These are phyloP conservation scores for Fulmarus glacialis DNA, from an alignment of 2,113 vertebrate genomes.

Conservation along the genomic window DNA sequence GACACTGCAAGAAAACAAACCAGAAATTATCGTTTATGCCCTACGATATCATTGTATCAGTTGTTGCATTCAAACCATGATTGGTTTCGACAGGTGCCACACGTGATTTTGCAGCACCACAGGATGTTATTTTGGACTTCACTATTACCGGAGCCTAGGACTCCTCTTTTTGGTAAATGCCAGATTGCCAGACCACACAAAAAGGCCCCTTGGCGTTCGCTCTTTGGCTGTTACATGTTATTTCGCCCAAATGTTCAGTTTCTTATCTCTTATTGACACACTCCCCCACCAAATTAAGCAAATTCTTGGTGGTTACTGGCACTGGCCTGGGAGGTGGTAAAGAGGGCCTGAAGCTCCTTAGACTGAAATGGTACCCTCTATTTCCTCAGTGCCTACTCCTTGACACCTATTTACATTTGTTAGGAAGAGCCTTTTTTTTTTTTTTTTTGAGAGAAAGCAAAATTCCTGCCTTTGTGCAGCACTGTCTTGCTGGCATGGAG, in stretches of 20 bases:
- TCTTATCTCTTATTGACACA: background rate
- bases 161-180: background rate
- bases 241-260: background rate
- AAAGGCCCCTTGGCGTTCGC: too few relatives aligned
- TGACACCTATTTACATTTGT: background rate
- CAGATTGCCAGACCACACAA: background rate
- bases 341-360: background rate
- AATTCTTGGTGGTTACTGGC: background rate
- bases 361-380: background rate
- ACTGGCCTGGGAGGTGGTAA: background rate
- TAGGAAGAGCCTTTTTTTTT: background rate
- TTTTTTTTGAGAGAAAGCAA: background rate
- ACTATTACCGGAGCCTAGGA: background rate
- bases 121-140: background rate
- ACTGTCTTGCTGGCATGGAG: background rate
- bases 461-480: background rate
- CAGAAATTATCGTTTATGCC: background rate
- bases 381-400: background rate
- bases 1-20: background rate
- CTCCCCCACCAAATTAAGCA: background rate
- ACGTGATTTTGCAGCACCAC: background rate
- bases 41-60: accelerated
- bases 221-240: accelerated
- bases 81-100: background rate
- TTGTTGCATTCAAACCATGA: background rate